Conservation (phyloP, 2,888 invertebrate genomes). For the Actias luna region DNA sequence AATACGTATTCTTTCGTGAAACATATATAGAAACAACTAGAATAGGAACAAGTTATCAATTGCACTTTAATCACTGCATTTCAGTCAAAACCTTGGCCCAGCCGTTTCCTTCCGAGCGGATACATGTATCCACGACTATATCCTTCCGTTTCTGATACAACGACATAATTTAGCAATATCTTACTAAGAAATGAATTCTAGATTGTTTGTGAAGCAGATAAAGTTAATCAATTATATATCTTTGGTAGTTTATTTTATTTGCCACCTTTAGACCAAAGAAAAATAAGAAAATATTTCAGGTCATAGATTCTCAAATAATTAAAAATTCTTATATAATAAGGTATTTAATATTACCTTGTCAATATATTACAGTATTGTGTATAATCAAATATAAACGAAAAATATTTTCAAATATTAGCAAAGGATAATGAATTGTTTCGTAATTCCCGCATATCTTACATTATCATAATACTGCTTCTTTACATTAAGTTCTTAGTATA, state of each 20-base stretch:
- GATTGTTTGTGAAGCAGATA: not conserved
- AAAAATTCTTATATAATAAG: too few relatives aligned
- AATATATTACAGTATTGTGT: not conserved
- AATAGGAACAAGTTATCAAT: conserved; percentile 10
- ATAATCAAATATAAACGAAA: not conserved
- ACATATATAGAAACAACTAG: not conserved
- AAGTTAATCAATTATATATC: not conserved
- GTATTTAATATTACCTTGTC: too few relatives aligned
- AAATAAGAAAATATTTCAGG: too few relatives aligned
- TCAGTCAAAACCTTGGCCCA: conserved; percentile 16
- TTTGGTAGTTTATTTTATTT: too few relatives aligned
- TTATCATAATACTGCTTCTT: not conserved
- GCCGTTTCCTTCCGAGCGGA: conserved; percentile 17
- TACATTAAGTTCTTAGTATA: not conserved
- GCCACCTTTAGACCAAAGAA: too few relatives aligned
- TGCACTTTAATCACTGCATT: conserved; percentile 14
- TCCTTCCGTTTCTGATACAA: conserved; percentile 18
- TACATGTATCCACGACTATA: conserved; percentile 15
- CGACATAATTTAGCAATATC: conserved; percentile 12
- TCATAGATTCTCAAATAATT: too few relatives aligned
- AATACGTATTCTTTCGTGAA: not conserved
- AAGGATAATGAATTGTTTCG: not conserved
- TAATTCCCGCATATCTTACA: not conserved
- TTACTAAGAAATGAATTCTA: conserved; percentile 21
- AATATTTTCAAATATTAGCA: not conserved